These are phyloP conservation scores for Erpornis zantholeuca DNA, from an alignment of 2,113 vertebrate genomes.

Conservation along the genomic window DNA sequence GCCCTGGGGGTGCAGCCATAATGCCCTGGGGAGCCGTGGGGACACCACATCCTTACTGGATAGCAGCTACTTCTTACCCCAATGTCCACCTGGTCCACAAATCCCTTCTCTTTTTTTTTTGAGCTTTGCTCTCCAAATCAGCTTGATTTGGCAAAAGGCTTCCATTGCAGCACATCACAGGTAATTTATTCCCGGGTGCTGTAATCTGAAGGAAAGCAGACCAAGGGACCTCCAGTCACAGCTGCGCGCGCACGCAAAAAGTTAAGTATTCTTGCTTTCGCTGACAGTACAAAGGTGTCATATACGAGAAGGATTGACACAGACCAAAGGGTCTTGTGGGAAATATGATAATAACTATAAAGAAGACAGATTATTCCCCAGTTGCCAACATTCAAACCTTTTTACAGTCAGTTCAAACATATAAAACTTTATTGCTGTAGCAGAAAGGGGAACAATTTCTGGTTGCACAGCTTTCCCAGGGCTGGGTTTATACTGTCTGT, in stretches of 20 bases:
- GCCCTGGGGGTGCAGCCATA: not conserved
- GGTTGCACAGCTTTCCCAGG: constrained; percentile 86
- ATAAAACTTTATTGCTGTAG: constrained; percentile 99
- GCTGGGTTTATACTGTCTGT: constrained; percentile 90
- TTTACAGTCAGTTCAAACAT: constrained; percentile 98
- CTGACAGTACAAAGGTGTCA: constrained; percentile 87
- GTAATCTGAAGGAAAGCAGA: constrained; percentile 79
- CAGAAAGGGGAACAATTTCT: constrained; percentile 89
- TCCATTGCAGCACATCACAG: constrained; percentile 68
- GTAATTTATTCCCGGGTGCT: constrained; percentile 79
- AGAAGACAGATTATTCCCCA: constrained; percentile 93
- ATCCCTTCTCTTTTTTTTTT: not conserved
- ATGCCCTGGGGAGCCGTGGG: not conserved
- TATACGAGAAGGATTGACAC: constrained; percentile 88
- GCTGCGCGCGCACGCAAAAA: constrained; percentile 49
- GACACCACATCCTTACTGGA: not conserved
- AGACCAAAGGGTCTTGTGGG: constrained; percentile 88
- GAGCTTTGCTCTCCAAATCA: constrained; percentile 21
- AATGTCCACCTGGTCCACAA: not conserved
- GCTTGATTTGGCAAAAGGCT: constrained; percentile 71
- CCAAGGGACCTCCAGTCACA: constrained; percentile 71
- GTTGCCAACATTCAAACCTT: constrained; percentile 92
- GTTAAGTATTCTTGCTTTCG: constrained; percentile 79
- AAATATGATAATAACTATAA: constrained; percentile 96
- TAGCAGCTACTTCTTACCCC: not conserved